These are phyloP conservation scores for Drosophila pandora DNA, from an alignment of 1,140 invertebrate species.

Conservation along the genomic window DNA sequence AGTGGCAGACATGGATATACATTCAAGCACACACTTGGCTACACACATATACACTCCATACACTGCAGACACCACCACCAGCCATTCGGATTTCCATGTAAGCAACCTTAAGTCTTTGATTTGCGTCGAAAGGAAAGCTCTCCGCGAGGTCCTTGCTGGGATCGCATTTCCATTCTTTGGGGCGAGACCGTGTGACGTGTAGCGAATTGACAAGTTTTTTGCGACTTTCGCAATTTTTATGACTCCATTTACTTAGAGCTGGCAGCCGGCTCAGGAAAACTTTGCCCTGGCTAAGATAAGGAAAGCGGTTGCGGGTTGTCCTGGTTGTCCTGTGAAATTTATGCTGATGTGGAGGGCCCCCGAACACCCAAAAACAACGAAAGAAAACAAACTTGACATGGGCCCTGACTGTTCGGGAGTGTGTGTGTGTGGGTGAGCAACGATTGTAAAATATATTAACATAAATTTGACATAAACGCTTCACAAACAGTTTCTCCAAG, in stretches of 20 bases:
- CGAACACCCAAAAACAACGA: constrained; percentile 5
- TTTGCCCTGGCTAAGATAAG: constrained; percentile 61
- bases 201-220: constrained; percentile 73
- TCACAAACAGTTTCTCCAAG: constrained; percentile 65
- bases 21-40: constrained; percentile 7
- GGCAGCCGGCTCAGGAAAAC: constrained; percentile 50
- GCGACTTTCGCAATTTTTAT: constrained; percentile 69
- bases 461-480: constrained; percentile 83
- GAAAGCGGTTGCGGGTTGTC: constrained; percentile 9
- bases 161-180: constrained; percentile 56
- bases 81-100: constrained; percentile 59
- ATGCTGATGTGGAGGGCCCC: constrained; percentile 68
- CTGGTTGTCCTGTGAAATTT: constrained; percentile 51
- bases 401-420: constrained; percentile 11
- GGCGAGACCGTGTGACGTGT: constrained; percentile 61
- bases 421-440: constrained; percentile 26
- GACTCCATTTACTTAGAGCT: constrained; percentile 65
- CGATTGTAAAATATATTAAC: constrained; percentile 82
- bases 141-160: constrained; percentile 21
- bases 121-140: constrained; percentile 37
- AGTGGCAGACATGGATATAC: constrained; percentile 53
- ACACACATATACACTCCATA: constrained; percentile 23
- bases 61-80: neutral
- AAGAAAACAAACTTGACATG: constrained; percentile 67
- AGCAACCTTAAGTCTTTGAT: constrained; percentile 77